Conservation (phyloP, 2,113 vertebrate species). For the Donacobius atricapilla region DNA sequence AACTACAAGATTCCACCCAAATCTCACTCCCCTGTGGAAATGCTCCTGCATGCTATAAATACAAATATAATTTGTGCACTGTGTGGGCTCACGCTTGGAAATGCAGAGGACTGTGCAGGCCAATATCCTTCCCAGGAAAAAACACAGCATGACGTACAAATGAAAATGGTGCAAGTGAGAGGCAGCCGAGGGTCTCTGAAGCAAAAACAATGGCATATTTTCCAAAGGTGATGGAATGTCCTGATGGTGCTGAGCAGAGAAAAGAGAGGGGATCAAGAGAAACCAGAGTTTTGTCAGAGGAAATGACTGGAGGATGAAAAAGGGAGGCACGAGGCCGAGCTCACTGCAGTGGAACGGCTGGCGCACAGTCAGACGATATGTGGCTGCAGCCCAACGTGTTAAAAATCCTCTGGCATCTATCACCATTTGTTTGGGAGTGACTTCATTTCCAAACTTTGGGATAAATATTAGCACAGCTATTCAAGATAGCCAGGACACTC, state of each 20-base stretch:
- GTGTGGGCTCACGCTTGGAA: constrained; percentile 29
- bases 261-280: neutral
- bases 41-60: constrained; percentile 30
- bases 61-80: constrained; percentile 29
- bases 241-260: neutral
- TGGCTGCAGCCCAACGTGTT: constrained; percentile 36
- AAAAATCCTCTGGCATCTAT: constrained; percentile 36
- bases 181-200: neutral
- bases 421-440: constrained; percentile 17
- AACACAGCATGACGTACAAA: neutral
- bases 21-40: neutral
- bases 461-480: constrained; percentile 9
- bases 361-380: neutral
- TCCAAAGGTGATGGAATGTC: neutral
- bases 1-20: neutral
- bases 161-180: neutral
- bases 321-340: neutral
- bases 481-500: constrained; percentile 32
- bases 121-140: constrained; percentile 32
- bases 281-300: neutral
- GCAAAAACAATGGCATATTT: neutral
- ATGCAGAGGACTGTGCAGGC: constrained; percentile 13
- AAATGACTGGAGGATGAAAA: neutral
- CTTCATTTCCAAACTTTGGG: constrained; percentile 31
- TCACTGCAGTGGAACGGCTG: neutral